Evolutionary conservation across 2,797 vertebrate genomes (phyloP).

Genomic region (Spinibarbus caldwelli): DNA sequence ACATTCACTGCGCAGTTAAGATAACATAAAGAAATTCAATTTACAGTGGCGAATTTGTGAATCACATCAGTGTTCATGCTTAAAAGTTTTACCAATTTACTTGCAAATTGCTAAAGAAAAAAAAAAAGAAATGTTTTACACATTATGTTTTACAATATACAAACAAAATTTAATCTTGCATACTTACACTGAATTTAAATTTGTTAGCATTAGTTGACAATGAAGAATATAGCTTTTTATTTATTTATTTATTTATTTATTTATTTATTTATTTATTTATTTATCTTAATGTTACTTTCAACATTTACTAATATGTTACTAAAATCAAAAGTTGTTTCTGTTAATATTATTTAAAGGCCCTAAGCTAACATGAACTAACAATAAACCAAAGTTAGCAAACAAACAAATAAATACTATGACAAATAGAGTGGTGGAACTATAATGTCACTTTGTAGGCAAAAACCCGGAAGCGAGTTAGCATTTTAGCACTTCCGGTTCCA

Average conservation of each 20-base stretch:
- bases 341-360: too few species aligned
- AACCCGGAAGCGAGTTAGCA: too few species aligned
- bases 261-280: not conserved
- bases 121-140: not conserved
- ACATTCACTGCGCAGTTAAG: conserved; percentile 3
- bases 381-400: too few species aligned
- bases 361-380: too few species aligned
- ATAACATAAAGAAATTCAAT: not conserved
- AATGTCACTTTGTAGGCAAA: too few species aligned
- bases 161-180: not conserved
- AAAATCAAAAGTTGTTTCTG: too few species aligned
- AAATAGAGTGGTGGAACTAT: too few species aligned
- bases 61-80: not conserved
- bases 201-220: not conserved
- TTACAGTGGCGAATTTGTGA: not conserved
- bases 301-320: not conserved
- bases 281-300: not conserved
- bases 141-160: not conserved
- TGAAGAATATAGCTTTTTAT: not conserved
- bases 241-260: too few species aligned
- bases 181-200: not conserved
- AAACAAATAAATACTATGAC: too few species aligned
- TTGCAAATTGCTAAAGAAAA: not conserved
- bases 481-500: too few species aligned
- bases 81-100: not conserved